Percentiles rank a stretch among this genome's conserved stretches.
These are phyloP conservation scores for Leptoclinus maculatus DNA, from an alignment of 2,797 vertebrate genomes.

Conservation along the genomic window DNA sequence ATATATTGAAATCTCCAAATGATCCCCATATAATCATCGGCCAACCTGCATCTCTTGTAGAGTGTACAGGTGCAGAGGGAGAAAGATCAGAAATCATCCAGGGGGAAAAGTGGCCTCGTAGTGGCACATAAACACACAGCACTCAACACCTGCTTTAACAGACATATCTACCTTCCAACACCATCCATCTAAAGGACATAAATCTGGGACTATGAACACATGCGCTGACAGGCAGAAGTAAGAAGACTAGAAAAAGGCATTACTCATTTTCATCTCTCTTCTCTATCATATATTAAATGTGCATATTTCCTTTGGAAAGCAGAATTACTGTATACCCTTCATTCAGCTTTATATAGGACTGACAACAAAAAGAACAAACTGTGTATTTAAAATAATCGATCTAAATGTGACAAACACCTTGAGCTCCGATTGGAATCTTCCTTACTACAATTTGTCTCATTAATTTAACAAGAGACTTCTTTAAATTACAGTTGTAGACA, in stretches of 20 bases:
- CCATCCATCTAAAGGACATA: conserved; percentile 45
- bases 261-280: conserved; percentile 48
- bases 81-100: conserved; percentile 25
- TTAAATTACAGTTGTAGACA: not conserved
- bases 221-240: conserved; percentile 52
- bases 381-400: not conserved
- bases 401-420: not conserved
- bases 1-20: conserved; percentile 37
- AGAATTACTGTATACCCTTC: not conserved
- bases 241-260: conserved; percentile 42
- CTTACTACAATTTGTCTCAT: not conserved
- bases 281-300: conserved; percentile 37
- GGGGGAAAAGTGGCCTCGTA: conserved; percentile 19
- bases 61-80: conserved; percentile 40
- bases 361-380: conserved; percentile 19
- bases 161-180: conserved; percentile 51
- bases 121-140: conserved; percentile 57
- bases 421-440: not conserved
- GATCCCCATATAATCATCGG: conserved; percentile 19
- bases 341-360: conserved; percentile 9
- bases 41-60: conserved; percentile 29
- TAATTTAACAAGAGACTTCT: not conserved
- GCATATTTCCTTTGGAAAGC: conserved; percentile 33
- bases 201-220: conserved; percentile 66
- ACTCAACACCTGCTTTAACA: conserved; percentile 62